Base-by-base conservation (phyloP, 2,113 vertebrate genomes). In the Oreocharis arfaki region DNA sequence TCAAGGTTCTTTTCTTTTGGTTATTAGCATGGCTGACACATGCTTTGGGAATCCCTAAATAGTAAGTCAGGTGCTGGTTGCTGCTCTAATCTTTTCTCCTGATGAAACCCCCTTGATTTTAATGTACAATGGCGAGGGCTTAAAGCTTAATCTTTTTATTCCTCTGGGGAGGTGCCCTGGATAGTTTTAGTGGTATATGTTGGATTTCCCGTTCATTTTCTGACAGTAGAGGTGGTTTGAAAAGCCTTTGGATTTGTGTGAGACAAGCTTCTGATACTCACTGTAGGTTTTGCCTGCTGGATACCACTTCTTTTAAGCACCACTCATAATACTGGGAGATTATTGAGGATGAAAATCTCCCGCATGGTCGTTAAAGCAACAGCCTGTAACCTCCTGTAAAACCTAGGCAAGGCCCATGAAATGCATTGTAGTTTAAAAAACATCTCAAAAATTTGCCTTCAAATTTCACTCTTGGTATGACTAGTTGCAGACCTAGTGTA, bases 31-130 rank as follows among this genome's bases (percentile, higher is more conserved):
- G 59, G 42, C 17, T 88, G 69, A 37, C 15, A 41, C 30, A 24
- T 33, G 20, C 32, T 90, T 92, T 85, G 42, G 59, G 84, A 83
- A 88, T 84, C 70, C 55, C 71, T 69, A 65, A 87, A 76, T 65
- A 87, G 27, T 39, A 80, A 84, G 55, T n/a, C 46, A 86, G 35
- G 59, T 86, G 16, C n/a, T 80, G 44, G 16, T 10, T 5, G 9
- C 59, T 80, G 27, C 46, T 86, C 89, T 82, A 79, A 61, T 60
- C n/a, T 90, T 85, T 80, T 76, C 22, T 90, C 17, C 64, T 70
- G 30, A 13, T 59, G 39, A 89, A 73, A 52, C 10, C 7, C 3
- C 10, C n/a, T 21, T 15, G 32, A 26, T 90, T 65, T 90, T 77
- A 65, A 70, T 56, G 21, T 65, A 11, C n/a, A 41, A 76, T 57